These are phyloP conservation scores for Gymnoscopelus braueri DNA, from an alignment of 2,797 vertebrate species.

Conservation along the genomic window DNA sequence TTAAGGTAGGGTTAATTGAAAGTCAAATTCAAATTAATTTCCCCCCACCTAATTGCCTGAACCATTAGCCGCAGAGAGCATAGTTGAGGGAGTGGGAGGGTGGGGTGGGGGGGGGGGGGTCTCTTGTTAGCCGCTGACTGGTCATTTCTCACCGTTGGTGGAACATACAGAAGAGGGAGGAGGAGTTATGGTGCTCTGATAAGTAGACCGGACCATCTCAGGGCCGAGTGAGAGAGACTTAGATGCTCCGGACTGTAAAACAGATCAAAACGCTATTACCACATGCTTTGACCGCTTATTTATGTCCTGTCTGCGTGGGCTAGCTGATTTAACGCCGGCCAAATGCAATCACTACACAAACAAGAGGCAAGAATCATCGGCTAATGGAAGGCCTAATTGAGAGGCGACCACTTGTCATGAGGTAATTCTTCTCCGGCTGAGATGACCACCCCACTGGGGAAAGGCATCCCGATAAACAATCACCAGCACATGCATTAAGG, in stretches of 20 bases:
- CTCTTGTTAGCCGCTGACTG: conserved; percentile 63
- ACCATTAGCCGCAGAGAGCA: conserved; percentile 80
- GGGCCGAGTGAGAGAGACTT: conserved; percentile 69
- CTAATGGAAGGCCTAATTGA: conserved; percentile 98
- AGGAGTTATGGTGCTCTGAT: conserved; percentile 69
- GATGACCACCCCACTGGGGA: conserved; percentile 76
- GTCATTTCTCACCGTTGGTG: conserved; percentile 77
- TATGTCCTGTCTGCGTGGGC: conserved; percentile 85
- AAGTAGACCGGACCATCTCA: conserved; percentile 76
- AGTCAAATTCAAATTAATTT: conserved; percentile 89
- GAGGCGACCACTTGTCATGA: conserved; percentile 90
- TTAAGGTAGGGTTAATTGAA: conserved; percentile 87
- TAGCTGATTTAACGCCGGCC: conserved; percentile 92
- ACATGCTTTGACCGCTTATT: conserved; percentile 93
- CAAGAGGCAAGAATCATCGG: conserved; percentile 91
- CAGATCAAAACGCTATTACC: conserved; percentile 95
- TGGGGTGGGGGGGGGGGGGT: conserved; percentile 26
- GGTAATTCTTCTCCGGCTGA: conserved; percentile 86
- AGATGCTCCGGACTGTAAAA: conserved; percentile 89
- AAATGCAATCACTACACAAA: conserved; percentile 92
- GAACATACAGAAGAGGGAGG: conserved; percentile 41
- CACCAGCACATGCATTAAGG: conserved; percentile 91
- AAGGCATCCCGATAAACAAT: conserved; percentile 91
- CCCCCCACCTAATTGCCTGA: conserved; percentile 78
- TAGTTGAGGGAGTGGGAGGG: conserved; percentile 46